These are phyloP conservation scores for Temnothorax rugatulus DNA, from an alignment of 2,888 invertebrate species.

Conservation along the genomic window DNA sequence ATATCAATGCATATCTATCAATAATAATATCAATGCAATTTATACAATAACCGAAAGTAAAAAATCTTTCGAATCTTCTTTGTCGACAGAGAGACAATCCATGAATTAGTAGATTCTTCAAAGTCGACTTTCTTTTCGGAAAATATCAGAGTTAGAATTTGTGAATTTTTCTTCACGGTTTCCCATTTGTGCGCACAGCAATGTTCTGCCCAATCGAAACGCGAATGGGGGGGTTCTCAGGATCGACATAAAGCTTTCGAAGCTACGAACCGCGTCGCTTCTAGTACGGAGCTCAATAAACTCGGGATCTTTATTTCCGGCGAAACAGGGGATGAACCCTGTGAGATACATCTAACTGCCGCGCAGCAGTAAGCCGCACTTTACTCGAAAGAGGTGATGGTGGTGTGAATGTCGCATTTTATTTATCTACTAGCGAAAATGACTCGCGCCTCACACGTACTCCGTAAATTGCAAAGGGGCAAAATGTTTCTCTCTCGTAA, in stretches of 20 bases:
- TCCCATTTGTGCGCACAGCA: not conserved
- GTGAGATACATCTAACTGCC: constrained; percentile 34
- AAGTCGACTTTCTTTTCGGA: not conserved
- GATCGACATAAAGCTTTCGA: constrained; percentile 50
- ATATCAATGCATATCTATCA: too few species aligned
- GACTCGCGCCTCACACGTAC: not conserved
- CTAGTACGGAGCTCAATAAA: constrained; percentile 58
- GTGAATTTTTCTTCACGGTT: not conserved
- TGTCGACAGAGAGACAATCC: not conserved
- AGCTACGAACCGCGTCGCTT: constrained; percentile 26
- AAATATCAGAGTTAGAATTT: not conserved
- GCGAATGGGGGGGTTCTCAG: constrained; percentile 18
- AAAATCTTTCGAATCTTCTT: not conserved
- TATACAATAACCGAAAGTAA: not conserved
- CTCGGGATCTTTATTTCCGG: constrained; percentile 62
- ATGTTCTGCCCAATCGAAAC: constrained; percentile 49
- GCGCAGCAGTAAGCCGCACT: constrained; percentile 40
- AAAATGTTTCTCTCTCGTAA: constrained; percentile 18
- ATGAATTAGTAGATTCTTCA: not conserved
- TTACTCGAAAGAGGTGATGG: constrained; percentile 37
- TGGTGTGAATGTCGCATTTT: constrained; percentile 22
- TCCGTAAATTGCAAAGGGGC: constrained; percentile 21
- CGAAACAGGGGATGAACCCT: constrained; percentile 1
- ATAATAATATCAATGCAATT: constrained; percentile 17
- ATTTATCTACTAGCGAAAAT: constrained; percentile 44